Evolutionary conservation across 1,140 invertebrate genomes (phyloP).

Genomic region (Holcopasites calliopsidis): DNA sequence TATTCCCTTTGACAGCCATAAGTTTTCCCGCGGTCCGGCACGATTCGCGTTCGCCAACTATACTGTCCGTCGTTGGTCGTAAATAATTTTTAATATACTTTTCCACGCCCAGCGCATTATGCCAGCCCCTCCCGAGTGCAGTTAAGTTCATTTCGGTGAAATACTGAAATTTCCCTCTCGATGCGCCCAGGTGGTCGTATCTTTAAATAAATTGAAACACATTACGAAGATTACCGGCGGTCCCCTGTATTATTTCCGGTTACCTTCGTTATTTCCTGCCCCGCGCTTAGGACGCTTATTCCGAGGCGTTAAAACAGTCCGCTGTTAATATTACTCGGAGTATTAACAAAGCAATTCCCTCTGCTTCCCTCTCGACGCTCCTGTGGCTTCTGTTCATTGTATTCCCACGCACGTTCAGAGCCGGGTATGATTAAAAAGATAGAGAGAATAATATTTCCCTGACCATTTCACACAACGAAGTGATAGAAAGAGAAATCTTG

Average conservation of each 20-base stretch:
- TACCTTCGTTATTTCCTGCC: background rate
- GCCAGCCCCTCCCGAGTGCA: background rate
- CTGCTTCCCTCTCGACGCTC: background rate
- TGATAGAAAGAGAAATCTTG: no score
- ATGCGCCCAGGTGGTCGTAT: slow-evolving; percentile 10
- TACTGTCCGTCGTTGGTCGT: background rate
- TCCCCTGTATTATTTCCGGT: slow-evolving; percentile 1
- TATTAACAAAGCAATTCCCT: background rate
- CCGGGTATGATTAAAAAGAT: no score
- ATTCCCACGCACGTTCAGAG: no score
- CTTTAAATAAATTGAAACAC: slow-evolving; percentile 33
- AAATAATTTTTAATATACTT: slow-evolving; percentile 42
- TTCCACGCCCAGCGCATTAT: background rate
- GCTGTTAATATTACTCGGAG: background rate
- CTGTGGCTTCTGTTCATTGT: no score
- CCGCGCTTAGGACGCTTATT: background rate
- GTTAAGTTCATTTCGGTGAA: slow-evolving; percentile 37
- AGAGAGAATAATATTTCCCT: no score
- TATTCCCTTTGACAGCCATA: slow-evolving; percentile 17
- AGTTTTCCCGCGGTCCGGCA: background rate
- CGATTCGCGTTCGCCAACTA: slow-evolving; percentile 11
- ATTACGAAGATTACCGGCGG: slow-evolving; percentile 26
- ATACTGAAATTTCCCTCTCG: slow-evolving; percentile 17
- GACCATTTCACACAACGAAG: no score
- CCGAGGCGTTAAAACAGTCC: background rate